These are phyloP conservation scores for Gortyna flavago DNA, from an alignment of 2,888 invertebrate species.

Conservation along the genomic window DNA sequence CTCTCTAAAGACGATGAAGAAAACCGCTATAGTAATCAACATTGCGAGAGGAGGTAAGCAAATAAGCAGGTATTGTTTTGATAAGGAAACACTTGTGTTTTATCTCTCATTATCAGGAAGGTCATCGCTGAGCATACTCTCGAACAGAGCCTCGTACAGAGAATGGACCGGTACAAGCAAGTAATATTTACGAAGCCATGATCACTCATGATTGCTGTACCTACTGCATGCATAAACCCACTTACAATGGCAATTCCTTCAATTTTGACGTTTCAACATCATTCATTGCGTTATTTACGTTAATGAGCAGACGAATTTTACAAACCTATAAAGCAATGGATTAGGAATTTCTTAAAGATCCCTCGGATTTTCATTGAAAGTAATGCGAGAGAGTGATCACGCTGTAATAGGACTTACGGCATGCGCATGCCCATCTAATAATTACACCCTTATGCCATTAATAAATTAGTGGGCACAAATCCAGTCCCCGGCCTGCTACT, in stretches of 20 bases:
- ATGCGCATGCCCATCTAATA: background rate
- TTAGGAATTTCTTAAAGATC: background rate
- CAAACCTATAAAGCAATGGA: background rate
- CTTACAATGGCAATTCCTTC: background rate
- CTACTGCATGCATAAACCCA: background rate
- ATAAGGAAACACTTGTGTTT: background rate
- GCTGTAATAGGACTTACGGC: too few relatives aligned
- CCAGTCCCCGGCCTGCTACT: background rate
- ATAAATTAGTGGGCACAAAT: background rate
- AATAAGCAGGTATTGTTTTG: background rate
- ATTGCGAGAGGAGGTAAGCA: constrained; percentile 91
- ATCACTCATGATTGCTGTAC: background rate
- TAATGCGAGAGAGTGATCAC: background rate
- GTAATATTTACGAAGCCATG: background rate
- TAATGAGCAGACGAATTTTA: background rate
- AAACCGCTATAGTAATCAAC: constrained; percentile 93
- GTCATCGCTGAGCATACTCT: background rate
- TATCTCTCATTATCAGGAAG: constrained; percentile 24
- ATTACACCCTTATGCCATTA: background rate
- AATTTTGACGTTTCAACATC: background rate
- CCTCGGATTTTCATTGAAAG: background rate
- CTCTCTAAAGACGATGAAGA: constrained; percentile 94
- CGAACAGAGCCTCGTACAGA: background rate
- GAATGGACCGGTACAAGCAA: background rate
- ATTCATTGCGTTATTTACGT: background rate